Evolutionary conservation across 1,140 invertebrate species (phyloP).

Genomic region (Zaprionus ornatus): DNA sequence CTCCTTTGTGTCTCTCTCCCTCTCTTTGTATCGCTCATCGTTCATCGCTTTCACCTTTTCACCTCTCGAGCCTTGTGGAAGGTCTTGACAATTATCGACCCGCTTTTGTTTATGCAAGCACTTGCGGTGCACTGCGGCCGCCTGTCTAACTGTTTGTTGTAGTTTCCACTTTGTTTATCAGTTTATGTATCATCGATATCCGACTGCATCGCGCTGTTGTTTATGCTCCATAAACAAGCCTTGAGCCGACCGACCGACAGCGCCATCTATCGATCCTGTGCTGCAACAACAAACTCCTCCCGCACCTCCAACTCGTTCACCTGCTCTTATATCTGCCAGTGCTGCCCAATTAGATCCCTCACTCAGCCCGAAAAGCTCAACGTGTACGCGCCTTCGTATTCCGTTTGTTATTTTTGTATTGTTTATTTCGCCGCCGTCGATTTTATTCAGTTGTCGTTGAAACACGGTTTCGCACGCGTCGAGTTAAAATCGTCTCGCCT

Average conservation of each 20-base stretch:
- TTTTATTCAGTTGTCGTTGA: constrained; percentile 65
- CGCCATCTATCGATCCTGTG: constrained; percentile 44
- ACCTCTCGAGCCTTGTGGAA: constrained; percentile 12
- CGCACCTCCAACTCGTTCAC: not conserved
- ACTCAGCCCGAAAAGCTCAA: constrained; percentile 55
- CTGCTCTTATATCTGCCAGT: constrained; percentile 27
- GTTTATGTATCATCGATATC: constrained; percentile 9
- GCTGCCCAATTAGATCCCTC: constrained; percentile 20
- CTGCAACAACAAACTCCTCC: not conserved
- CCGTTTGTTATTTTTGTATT: not conserved
- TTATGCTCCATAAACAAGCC: constrained; percentile 63
- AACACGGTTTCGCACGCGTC: constrained; percentile 67
- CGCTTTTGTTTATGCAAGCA: constrained; percentile 56
- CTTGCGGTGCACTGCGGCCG: constrained; percentile 28
- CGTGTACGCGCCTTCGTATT: constrained; percentile 28
- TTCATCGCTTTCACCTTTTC: constrained; percentile 20
- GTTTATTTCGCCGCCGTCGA: constrained; percentile 4
- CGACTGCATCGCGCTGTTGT: constrained; percentile 45
- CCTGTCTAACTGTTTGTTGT: constrained; percentile 27
- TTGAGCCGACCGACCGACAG: constrained; percentile 30
- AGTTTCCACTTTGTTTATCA: constrained; percentile 39
- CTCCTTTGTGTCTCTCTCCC: constrained; percentile 17
- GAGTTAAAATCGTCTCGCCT: constrained; percentile 14
- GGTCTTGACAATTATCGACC: constrained; percentile 38
- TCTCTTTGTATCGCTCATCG: not conserved